These are phyloP conservation scores for Botrylloides violaceus DNA, from an alignment of 23 tunicate genomes.

Conservation along the genomic window DNA sequence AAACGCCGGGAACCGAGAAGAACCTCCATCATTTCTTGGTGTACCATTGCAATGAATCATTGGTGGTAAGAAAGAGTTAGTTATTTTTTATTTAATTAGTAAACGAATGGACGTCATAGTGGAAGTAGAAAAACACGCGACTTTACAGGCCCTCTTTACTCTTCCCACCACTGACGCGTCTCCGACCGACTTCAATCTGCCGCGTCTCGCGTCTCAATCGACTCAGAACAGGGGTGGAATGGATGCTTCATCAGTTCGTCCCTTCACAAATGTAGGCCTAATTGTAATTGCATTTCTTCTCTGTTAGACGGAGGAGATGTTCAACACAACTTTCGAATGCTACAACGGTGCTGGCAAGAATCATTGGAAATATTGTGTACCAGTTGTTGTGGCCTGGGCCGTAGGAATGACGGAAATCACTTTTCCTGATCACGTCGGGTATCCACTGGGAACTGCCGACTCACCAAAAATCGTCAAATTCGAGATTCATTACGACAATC, in stretches of 20 bases:
- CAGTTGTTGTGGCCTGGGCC: constrained; percentile 5
- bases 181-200: too few species aligned
- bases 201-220: too few species aligned
- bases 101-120: too few species aligned
- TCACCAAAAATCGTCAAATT: constrained; percentile 10
- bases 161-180: too few species aligned
- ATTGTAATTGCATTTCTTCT: neutral
- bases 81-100: too few species aligned
- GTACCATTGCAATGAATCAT: neutral
- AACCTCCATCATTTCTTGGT: constrained; percentile 3
- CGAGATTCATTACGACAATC: constrained; percentile 9
- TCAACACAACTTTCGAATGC: neutral
- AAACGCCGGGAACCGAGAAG: constrained; percentile 22
- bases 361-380: constrained; percentile 4
- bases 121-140: too few species aligned
- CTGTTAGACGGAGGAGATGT: constrained; percentile 7
- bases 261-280: too few species aligned
- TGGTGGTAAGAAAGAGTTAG: constrained; percentile 1
- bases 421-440: constrained; percentile 8
- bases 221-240: too few species aligned
- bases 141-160: too few species aligned
- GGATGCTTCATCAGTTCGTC: too few species aligned
- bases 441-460: constrained; percentile 8
- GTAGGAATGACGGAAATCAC: constrained; percentile 9
- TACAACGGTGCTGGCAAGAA: neutral